Conservation (phyloP, 2,113 vertebrate genomes). For the Clarias macrocephalus region DNA sequence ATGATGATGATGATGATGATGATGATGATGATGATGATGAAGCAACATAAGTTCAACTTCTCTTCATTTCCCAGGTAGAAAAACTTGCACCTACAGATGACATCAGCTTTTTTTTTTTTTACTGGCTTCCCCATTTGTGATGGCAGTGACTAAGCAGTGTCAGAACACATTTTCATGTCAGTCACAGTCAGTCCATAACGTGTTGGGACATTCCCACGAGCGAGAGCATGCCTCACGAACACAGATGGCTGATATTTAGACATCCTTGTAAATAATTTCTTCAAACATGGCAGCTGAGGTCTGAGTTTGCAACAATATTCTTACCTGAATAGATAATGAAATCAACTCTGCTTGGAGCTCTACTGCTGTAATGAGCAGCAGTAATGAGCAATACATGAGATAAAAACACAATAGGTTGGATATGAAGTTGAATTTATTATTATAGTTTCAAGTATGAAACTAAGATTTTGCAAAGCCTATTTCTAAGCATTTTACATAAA, state of each 20-base stretch:
- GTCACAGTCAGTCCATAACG: constrained; percentile 37
- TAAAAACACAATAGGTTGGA: not conserved
- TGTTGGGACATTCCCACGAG: constrained; percentile 52
- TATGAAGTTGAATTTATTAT: not conserved
- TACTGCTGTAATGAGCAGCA: not conserved
- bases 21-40: not conserved
- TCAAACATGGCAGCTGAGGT: not conserved
- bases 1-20: not conserved
- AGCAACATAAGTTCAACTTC: constrained; percentile 14
- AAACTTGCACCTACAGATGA: constrained; percentile 25
- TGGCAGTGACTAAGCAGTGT: constrained; percentile 39
- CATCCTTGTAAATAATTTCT: constrained; percentile 22
- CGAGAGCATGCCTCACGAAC: constrained; percentile 43
- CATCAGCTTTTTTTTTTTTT: constrained; percentile 22
- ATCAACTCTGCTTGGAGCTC: not conserved
- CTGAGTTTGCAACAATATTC: not conserved
- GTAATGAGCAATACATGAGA: not conserved
- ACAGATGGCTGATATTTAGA: constrained; percentile 52
- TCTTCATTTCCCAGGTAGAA: constrained; percentile 22
- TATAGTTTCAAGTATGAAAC: not conserved
- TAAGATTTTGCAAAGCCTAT: not conserved
- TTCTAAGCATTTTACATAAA: not conserved
- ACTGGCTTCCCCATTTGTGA: constrained; percentile 35
- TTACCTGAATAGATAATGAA: not conserved
- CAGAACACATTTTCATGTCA: constrained; percentile 42